Percentiles rank a stretch among this genome's conserved stretches.
Conservation (phyloP, 2,888 invertebrate species). For the Ferrisia virgata region DNA sequence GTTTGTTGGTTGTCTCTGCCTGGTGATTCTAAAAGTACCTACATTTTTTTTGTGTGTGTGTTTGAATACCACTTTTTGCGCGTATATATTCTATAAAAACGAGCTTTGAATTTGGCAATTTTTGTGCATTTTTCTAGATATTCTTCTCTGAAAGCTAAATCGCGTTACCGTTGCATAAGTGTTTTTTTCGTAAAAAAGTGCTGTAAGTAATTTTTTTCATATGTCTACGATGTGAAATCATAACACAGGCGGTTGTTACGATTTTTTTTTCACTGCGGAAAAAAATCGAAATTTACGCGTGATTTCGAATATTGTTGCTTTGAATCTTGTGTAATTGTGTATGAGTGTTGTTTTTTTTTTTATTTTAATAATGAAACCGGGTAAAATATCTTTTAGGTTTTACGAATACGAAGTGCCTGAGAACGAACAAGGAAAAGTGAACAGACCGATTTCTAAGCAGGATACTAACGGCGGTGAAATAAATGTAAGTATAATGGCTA, state of each 20-base stretch:
- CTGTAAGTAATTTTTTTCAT: conserved; percentile 35
- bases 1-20: background rate
- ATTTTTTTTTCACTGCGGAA: background rate
- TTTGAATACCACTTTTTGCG: background rate
- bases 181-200: conserved; percentile 33
- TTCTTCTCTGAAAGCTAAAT: background rate
- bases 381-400: conserved; percentile 40
- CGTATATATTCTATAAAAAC: background rate
- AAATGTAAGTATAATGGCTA: conserved; percentile 37
- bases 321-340: background rate
- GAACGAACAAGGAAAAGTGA: conserved; percentile 37
- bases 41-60: background rate
- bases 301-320: background rate
- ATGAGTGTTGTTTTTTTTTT: background rate
- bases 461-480: conserved; percentile 31
- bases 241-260: background rate
- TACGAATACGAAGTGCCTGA: conserved; percentile 31
- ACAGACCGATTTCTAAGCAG: background rate
- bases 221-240: background rate
- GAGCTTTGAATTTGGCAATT: background rate
- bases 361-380: conserved; percentile 35
- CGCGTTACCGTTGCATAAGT: background rate
- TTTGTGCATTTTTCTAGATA: background rate
- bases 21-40: background rate
- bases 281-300: background rate